These are phyloP conservation scores for Thaumetopoea pityocampa DNA, from an alignment of 1,140 invertebrate species.

Conservation along the genomic window DNA sequence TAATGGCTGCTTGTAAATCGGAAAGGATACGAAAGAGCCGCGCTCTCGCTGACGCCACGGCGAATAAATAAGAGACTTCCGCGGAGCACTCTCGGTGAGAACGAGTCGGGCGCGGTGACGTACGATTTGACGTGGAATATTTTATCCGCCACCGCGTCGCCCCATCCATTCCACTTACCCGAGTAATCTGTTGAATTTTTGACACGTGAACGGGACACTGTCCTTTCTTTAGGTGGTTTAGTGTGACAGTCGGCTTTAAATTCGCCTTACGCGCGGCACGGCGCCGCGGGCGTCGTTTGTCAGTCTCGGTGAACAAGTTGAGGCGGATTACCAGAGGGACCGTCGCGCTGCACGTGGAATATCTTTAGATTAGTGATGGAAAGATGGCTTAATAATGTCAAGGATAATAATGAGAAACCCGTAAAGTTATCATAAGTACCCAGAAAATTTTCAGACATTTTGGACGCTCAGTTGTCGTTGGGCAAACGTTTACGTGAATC, in stretches of 20 bases:
- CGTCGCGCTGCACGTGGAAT: no score
- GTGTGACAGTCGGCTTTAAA: slow-evolving; percentile 57
- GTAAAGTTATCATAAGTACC: no score
- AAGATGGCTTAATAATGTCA: no score
- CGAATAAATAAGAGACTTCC: slow-evolving; percentile 71
- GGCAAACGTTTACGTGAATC: no score
- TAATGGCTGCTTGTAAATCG: slow-evolving; percentile 52
- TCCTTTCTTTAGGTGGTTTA: slow-evolving; percentile 61
- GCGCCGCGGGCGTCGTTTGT: slow-evolving; percentile 21
- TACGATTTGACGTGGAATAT: slow-evolving; percentile 74
- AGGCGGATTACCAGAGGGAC: slow-evolving; percentile 12
- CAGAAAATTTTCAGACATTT: no score
- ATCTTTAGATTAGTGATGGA: no score
- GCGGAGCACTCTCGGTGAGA: slow-evolving; percentile 62
- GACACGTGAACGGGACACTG: slow-evolving; percentile 56
- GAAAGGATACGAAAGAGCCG: slow-evolving; percentile 50
- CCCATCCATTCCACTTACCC: slow-evolving; percentile 71
- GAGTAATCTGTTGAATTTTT: slow-evolving; percentile 69
- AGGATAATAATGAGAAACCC: no score
- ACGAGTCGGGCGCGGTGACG: slow-evolving; percentile 67
- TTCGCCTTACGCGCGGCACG: slow-evolving; percentile 47
- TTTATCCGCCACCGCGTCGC: slow-evolving; percentile 56
- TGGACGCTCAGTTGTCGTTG: no score
- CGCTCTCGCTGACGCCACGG: slow-evolving; percentile 54
- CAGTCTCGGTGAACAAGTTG: slow-evolving; percentile 16